Evolutionary conservation across 2,113 vertebrate genomes (phyloP).

Genomic region (Philantomba maxwellii): DNA sequence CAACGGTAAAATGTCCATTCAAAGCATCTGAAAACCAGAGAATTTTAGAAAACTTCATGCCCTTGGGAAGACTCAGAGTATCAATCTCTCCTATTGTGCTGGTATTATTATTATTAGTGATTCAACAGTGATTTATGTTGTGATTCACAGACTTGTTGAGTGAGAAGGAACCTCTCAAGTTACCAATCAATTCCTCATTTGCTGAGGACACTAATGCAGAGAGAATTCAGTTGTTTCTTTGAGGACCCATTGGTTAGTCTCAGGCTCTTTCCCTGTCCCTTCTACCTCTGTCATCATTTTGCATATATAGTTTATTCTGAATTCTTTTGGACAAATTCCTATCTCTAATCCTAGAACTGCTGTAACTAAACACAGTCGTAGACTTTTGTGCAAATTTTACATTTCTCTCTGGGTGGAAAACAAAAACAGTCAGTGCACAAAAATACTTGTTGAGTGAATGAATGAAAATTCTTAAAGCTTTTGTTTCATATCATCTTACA

Average conservation of each 20-base stretch:
- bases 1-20: background rate
- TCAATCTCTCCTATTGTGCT: background rate
- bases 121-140: background rate
- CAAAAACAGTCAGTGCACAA: background rate
- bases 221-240: background rate
- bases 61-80: background rate
- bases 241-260: background rate
- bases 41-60: constrained; percentile 11
- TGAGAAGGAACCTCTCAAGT: background rate
- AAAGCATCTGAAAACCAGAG: background rate
- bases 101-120: background rate
- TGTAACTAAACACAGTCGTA: background rate
- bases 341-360: background rate
- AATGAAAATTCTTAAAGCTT: background rate
- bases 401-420: background rate
- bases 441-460: background rate
- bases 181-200: background rate
- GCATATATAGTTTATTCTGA: background rate
- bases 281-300: background rate
- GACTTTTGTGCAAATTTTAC: background rate
- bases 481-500: background rate
- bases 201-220: background rate
- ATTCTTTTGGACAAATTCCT: background rate
- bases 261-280: background rate
- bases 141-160: background rate